phyloP scores from a whole-genome alignment of 2,113 vertebrate species.

The Furnarius figulus region DNA sequence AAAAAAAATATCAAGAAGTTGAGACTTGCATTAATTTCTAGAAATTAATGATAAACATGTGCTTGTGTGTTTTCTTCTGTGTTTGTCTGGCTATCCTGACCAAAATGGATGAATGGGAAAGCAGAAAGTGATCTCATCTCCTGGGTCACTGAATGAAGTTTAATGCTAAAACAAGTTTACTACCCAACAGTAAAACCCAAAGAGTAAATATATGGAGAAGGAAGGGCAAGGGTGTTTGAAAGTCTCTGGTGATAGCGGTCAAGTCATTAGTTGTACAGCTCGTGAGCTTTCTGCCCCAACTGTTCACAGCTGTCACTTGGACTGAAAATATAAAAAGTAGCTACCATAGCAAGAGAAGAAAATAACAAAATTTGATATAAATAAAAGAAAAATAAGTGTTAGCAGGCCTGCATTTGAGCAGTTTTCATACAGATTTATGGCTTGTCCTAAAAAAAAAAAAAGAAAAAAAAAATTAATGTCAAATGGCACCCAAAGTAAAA shows the following conservation, averaged over 20 bases:
- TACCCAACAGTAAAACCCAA: neutral
- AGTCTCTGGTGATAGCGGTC: neutral
- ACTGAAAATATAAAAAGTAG: neutral
- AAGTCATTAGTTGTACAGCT: neutral
- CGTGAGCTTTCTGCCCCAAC: neutral
- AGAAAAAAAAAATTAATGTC: neutral
- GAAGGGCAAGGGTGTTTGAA: neutral
- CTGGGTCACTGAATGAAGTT: neutral
- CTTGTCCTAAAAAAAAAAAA: neutral
- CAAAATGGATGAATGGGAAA: neutral
- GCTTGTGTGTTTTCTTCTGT: neutral
- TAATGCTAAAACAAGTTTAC: neutral
- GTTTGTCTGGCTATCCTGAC: neutral
- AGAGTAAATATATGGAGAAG: neutral
- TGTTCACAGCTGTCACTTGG: neutral
- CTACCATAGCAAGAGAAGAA: neutral
- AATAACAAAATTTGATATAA: neutral
- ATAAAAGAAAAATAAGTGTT: neutral
- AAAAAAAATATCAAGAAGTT: neutral
- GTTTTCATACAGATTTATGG: neutral
- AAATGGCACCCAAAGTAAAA: neutral
- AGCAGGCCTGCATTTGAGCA: neutral
- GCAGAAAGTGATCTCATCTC: neutral
- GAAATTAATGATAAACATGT: neutral
- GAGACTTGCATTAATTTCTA: neutral